Conservation (phyloP, 2,797 vertebrate genomes). For the Morus bassanus region DNA sequence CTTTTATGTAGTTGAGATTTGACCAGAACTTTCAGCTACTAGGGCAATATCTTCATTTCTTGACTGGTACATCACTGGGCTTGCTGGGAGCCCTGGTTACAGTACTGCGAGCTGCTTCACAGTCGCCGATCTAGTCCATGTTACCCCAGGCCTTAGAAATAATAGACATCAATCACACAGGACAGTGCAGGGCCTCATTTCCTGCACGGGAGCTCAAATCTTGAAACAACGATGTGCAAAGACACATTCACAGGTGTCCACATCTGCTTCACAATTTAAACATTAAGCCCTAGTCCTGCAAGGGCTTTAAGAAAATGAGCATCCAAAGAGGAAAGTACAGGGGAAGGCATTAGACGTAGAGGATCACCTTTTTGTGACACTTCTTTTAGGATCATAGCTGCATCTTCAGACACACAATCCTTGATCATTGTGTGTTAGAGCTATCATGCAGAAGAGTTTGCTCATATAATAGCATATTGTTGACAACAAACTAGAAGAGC, state of each 20-base stretch:
- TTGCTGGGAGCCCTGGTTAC: background rate
- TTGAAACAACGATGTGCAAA: background rate
- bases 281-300: background rate
- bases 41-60: background rate
- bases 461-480: slow-evolving; percentile 50
- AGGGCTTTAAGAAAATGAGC: background rate
- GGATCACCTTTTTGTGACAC: slow-evolving; percentile 27
- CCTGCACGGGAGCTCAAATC: background rate
- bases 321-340: slow-evolving; percentile 21
- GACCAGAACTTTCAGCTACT: background rate
- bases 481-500: slow-evolving; percentile 50
- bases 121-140: fast-evolving
- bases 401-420: background rate
- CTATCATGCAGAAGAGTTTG: slow-evolving; percentile 52
- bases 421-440: slow-evolving; percentile 14
- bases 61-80: background rate
- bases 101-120: background rate
- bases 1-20: background rate
- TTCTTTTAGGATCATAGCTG: slow-evolving; percentile 39
- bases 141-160: background rate
- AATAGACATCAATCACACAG: background rate
- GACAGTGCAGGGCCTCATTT: background rate
- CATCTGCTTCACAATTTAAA: slow-evolving; percentile 32
- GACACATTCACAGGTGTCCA: background rate
- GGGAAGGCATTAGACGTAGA: slow-evolving; percentile 1